Evolutionary conservation across 2,888 invertebrate species (phyloP).

Genomic region (Corythucha ciliata): DNA sequence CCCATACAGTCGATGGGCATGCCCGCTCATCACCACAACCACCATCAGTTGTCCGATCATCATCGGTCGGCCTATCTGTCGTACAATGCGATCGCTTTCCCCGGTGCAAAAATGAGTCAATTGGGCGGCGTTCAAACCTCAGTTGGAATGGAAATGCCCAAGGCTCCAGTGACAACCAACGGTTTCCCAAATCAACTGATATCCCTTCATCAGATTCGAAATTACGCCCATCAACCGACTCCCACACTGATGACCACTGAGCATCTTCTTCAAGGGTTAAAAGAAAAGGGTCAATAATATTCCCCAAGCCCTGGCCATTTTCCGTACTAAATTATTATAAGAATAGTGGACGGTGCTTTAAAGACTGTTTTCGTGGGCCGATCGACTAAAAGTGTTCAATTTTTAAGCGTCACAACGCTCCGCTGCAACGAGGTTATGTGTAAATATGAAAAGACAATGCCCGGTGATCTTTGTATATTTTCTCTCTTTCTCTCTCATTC

Average conservation of each 20-base stretch:
- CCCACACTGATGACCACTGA: constrained; percentile 41
- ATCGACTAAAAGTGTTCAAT: too few species aligned
- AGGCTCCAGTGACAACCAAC: constrained; percentile 52
- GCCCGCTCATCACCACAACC: constrained; percentile 50
- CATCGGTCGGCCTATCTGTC: constrained; percentile 56
- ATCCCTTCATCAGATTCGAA: constrained; percentile 90
- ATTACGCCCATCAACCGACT: constrained; percentile 87
- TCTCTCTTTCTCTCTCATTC: too few species aligned
- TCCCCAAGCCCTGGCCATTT: constrained; percentile 9
- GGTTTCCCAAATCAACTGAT: constrained; percentile 86
- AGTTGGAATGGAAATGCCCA: constrained; percentile 39
- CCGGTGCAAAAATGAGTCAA: constrained; percentile 36
- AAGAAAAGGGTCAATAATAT: constrained; percentile 36
- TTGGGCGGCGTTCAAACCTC: constrained; percentile 34
- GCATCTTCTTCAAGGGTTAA: constrained; percentile 37
- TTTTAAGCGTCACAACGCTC: too few species aligned
- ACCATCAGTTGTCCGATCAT: constrained; percentile 36
- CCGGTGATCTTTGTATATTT: too few species aligned
- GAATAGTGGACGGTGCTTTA: constrained; percentile 21
- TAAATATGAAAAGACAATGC: too few species aligned
- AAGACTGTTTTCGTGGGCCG: constrained; percentile 4
- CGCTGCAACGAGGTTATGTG: too few species aligned
- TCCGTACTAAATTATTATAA: constrained; percentile 21
- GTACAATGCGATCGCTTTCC: constrained; percentile 87
- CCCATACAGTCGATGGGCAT: constrained; percentile 80